phyloP scores from a whole-genome alignment of 2,797 vertebrate species.

The Myotis vivesi region DNA sequence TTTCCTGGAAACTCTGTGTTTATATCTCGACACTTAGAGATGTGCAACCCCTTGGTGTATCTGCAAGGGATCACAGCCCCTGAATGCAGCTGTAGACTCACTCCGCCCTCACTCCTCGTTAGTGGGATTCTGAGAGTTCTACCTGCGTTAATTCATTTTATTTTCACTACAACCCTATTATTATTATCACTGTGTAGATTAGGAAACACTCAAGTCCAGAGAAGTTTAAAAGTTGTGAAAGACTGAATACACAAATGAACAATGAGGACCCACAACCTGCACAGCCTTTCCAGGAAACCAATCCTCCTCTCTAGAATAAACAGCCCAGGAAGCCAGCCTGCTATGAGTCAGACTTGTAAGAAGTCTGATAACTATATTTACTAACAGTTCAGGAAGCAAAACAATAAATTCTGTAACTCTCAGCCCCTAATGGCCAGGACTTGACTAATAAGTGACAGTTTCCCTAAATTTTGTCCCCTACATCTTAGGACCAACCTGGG shows the following conservation, averaged over 20 bases:
- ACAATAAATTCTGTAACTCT: neutral
- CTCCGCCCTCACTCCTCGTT: neutral
- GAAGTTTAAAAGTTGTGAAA: neutral
- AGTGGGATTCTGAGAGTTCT: neutral
- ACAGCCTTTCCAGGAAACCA: neutral
- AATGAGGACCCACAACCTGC: neutral
- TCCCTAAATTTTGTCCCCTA: neutral
- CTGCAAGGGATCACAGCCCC: too few relatives aligned
- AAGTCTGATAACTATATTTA: neutral
- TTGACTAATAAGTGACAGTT: neutral
- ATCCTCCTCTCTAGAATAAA: neutral
- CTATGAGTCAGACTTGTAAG: neutral
- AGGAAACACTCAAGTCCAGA: neutral
- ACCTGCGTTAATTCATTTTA: neutral
- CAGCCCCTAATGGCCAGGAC: neutral
- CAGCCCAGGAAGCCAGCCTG: neutral
- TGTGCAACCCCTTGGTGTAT: too few relatives aligned
- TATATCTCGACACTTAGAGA: neutral
- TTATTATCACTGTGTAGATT: neutral
- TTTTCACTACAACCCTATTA: neutral
- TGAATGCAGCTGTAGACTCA: neutral
- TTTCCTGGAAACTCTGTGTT: neutral
- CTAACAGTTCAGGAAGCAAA: neutral
- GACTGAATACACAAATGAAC: neutral
- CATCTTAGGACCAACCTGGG: neutral